phyloP scores from a whole-genome alignment of 2,113 vertebrate species.

The Vimba vimba region DNA sequence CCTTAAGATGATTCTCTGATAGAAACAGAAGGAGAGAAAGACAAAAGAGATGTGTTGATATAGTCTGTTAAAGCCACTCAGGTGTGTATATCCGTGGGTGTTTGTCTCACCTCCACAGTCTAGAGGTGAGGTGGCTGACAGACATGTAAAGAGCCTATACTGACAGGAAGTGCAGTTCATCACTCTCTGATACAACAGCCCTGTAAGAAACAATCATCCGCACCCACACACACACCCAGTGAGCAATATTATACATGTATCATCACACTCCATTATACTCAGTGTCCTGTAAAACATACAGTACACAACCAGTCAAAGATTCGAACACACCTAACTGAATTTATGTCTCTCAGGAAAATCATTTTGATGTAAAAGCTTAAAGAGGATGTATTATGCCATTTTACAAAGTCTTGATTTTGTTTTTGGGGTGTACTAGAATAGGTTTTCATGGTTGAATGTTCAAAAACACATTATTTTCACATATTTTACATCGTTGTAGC shows the following conservation, averaged over 20 bases:
- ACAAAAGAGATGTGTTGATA: background rate
- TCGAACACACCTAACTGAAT: background rate
- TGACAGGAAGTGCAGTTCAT: conserved; percentile 71
- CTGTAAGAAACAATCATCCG: conserved; percentile 56
- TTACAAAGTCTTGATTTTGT: no score
- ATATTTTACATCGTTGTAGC: no score
- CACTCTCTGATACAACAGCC: conserved; percentile 71
- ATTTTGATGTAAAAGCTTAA: no score
- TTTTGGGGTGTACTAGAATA: no score
- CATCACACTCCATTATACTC: background rate
- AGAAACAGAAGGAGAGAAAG: conserved; percentile 22
- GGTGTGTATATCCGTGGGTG: background rate
- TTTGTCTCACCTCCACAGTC: conserved; percentile 70
- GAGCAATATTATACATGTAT: background rate
- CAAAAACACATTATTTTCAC: no score
- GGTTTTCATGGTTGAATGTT: no score
- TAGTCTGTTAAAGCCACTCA: background rate
- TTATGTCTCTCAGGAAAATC: no score
- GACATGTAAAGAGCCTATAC: conserved; percentile 66
- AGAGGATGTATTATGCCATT: no score
- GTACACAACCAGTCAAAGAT: background rate
- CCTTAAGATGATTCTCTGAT: conserved; percentile 64
- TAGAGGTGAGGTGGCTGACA: conserved; percentile 56
- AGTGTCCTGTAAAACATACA: background rate
- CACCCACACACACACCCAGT: conserved; percentile 16